These are phyloP conservation scores for Drosophila flavopinicola DNA, from an alignment of 2,888 invertebrate species.

Conservation along the genomic window DNA sequence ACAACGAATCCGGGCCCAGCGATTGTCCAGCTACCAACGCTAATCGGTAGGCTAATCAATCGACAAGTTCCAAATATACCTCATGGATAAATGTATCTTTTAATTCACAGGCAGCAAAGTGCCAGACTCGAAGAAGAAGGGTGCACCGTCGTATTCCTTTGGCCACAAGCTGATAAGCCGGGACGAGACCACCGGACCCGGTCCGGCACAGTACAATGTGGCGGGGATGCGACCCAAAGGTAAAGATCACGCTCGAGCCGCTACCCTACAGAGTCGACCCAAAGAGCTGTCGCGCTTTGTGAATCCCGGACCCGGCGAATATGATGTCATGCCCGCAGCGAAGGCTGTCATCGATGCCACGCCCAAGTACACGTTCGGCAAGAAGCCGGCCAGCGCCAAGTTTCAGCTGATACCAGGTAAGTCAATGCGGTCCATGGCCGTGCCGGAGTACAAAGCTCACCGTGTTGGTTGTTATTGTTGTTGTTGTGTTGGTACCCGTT, in stretches of 20 bases:
- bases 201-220: conserved; percentile 95
- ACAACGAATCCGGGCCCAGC: conserved; percentile 94
- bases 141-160: conserved; percentile 93
- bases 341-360: conserved; percentile 85
- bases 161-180: conserved; percentile 88
- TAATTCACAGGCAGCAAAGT: conserved; percentile 88
- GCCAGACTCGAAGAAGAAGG: conserved; percentile 90
- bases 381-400: conserved; percentile 87
- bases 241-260: conserved; percentile 90
- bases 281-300: conserved; percentile 83
- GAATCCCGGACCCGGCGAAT: conserved; percentile 96
- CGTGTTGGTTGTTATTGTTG: conserved; percentile 31
- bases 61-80: no score
- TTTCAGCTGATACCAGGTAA: conserved; percentile 89
- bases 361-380: conserved; percentile 91
- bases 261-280: conserved; percentile 91
- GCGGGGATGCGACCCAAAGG: conserved; percentile 94
- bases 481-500: conserved; percentile 31
- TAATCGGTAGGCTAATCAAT: no score
- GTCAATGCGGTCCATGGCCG: conserved; percentile 42
- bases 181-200: conserved; percentile 88
- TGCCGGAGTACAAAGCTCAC: no score
- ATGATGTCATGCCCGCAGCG: conserved; percentile 90
- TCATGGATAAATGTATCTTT: no score
- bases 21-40: conserved; percentile 91